Base-by-base conservation (phyloP, 2,888 invertebrate genomes). In the Mallateleia sp. region DNA sequence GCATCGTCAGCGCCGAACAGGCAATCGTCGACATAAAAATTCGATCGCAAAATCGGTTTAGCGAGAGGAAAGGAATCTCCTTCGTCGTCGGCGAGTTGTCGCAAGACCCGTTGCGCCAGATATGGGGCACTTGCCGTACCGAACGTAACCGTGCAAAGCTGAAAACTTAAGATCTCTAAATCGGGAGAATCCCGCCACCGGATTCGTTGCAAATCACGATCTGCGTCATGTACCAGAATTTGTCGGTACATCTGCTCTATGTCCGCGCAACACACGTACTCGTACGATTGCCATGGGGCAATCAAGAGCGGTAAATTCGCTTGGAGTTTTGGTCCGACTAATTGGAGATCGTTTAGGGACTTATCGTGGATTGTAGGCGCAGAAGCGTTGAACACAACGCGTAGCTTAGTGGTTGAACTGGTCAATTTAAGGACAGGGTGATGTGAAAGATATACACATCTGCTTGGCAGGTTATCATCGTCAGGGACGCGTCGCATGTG, bases 181-280 rank as follows among this genome's bases (percentile, higher is more conserved):
- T 7, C 8, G 5, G 2, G 11, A 15, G 50, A 15, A 0, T 47
- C 9, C 24, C 32, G 66, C 67, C 74, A 62, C 1, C 60, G 6
- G 14, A 82, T 69, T 20, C 60, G 38, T 45, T 75, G 82, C 0
- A 54, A 25, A 15, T 15, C 5, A 0, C 34, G 24, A 32, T 82
- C 69, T 0, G 25, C 52, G 18, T 15, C 32, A 15, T 82, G 9
- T 0, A 69, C 45, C 0, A 47, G 7, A 0, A 82, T 75, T n/a
- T 69, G 82, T 3, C 82, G 11, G 11, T 45, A 75, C 75, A 78
- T 78, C 14, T 69, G 45, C 9, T 22, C 58, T 4, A 77, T 58
- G 56, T 77, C 77, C 0, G 66, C 67, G 0, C 24, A 58, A 0
- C 74, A 4, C 0, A 74, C 81, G 28, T 45, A 66, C 1, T 2